Base-by-base conservation (phyloP, 2,888 invertebrate genomes). In the Callimorpha dominula region DNA sequence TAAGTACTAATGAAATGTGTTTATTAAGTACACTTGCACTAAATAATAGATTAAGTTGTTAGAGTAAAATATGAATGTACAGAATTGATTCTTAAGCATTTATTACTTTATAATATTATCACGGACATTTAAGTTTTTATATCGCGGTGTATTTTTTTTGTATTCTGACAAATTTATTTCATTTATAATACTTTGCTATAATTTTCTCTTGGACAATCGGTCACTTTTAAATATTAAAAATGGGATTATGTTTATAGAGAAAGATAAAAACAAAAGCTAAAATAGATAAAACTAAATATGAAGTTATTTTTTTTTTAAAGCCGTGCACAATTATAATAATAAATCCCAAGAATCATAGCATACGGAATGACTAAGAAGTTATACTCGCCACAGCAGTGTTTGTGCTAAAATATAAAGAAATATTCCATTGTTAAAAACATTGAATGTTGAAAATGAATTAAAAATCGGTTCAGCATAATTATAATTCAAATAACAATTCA, bases 341-440 rank as follows among this genome's bases (percentile, higher is more conserved):
- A 85, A 81, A 73, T 77, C 73, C 74, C 71, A 79, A 79, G 67
- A 76, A 76, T 78, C 76, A 74, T 64, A 78, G 76, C 77, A 79
- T 83, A 82, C 86, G 90, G 88, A 91, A 91, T 90, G 91, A 91
- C 88, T 90, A 87, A 86, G 84, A 89, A 88, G 82, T 85, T 82
- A 81, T 82, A 87, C 80, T 86, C 84, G 83, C 86, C 81, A 78
- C 84, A 81, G 76, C 66, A 67, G 66, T 74, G 77, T 88, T 89
- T 90, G 90, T 90, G 89, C 87, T 83, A 69, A 78, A 76, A 72
- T 76, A 78, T 46, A 65, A 76, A 80, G 80, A 82, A 81, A 69
- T 74, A 78, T 31, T 31, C 31, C 77, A 78, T 81, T 74, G n/a
- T 69, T 75, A 80, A 81, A 71, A 75, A 79, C 71, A 84, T 72